Base-by-base conservation (phyloP, 2,888 invertebrate species). In the Exocentrus adspersus region DNA sequence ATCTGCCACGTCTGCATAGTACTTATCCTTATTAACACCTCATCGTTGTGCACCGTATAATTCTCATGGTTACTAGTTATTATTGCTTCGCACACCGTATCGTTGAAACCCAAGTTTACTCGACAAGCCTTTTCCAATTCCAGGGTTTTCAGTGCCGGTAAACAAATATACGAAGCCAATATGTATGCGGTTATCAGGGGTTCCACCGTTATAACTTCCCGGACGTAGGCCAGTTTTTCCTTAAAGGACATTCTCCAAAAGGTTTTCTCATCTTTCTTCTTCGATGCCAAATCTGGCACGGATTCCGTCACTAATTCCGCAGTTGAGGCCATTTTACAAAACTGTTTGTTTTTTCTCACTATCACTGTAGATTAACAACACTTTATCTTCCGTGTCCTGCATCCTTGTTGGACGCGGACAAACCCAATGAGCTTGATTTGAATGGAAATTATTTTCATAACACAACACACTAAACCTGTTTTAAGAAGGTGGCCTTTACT, bases 111-210 rank as follows among this genome's bases (percentile, higher is more conserved):
- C 20, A 86, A 79, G 70, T 87, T 87, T 0, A 83, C 84, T 30
- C 67, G 64, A 71, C 87, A 87, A 12, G 86, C 85, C 75, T 88
- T 88, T 71, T 87, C 87, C 71, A 86, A 80, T 67, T 87, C 86
- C 1, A 88, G 76, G 67, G 85, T 84, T 56, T 83, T 82, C 1
- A 87, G 80, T 6, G 87, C 85, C 1, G 87, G 78, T 28, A 64
- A 68, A 46, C 79, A 78, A 12, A 83, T 64, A 14, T 76, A 71
- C 6, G 77, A 70, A 2, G 79, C 76, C 64, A 79, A 73, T 7
- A 80, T 58, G 60, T 81, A 82, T 4, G 77, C 75, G 1, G 74
- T 78, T 41, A 82, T 65, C 12, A 82, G 54, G 7, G 82, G 82
- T 64, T 82, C 82, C 10, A 82, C 78, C 2, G 82, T 82, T 52